Base-by-base conservation (phyloP, 2,888 invertebrate genomes). In the Patella pellucida region DNA sequence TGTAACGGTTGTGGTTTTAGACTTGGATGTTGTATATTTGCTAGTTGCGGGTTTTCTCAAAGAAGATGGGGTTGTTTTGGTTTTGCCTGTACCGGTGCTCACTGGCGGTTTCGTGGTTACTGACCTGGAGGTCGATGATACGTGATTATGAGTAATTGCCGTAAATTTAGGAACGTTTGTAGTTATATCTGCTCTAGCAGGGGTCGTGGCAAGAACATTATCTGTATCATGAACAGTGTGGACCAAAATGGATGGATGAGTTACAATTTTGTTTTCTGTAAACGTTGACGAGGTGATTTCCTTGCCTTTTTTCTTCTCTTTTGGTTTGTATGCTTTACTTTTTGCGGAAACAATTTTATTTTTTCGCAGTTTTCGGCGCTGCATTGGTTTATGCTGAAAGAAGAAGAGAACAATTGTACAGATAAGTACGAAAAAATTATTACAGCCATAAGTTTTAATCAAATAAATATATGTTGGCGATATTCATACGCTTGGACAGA, bases 1-100 rank as follows among this genome's bases (percentile, higher is more conserved):
- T 7, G 76, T 7, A 27, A 12, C 23, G 16, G 56, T 31, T n/a
- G 69, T 31, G n/a, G 69, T 52, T 69, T 41, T 50, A 27, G 54
- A 27, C 4, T 56, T 41, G 14, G 56, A 16, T 19, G 56, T 62
- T n/a, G 41, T 54, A 14, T 5, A 15, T 51, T n/a, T 68, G 68
- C 19, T 72, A 7, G 70, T 72, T 27, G 67, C 62, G 23, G 68
- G n/a, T 12, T 68, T 54, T 52, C 27, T 41, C 69, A 41, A 72
- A 14, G 78, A 27, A 15, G 74, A 51, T 16, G 69, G 15, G 51
- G 70, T 70, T 68, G 73, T 72, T 19, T 51, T 74, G n/a, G 69
- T 76, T 5, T 68, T 54, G 23, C 67, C 69, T 2, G 72, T 77
- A 51, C 62, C 41, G 16, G 69, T 51, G 11, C 54, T 72, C 31